Evolutionary conservation across 1,140 invertebrate species (phyloP), one percentile per base, ranked within the genome.

Genomic region (Cardiocondyla obscurior): DNA sequence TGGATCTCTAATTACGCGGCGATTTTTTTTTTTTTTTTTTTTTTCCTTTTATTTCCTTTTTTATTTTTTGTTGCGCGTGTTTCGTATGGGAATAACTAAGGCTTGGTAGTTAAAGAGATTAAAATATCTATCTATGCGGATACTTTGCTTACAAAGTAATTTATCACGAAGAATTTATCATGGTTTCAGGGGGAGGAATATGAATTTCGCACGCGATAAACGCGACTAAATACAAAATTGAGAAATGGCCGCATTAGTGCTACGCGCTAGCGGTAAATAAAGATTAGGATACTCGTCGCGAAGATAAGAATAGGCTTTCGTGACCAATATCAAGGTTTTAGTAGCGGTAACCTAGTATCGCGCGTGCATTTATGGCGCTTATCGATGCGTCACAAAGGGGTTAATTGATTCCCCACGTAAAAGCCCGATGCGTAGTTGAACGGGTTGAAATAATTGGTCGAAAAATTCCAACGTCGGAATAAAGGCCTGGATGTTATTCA

Each of bases 341-440:
- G 46, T 53, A 33, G 22, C 33, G 46, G 16, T 39, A 67, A 67
- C n/a, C 60, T 65, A 77, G 44, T 67, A 67, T 53, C 33, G 44
- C 39, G 39, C n/a, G 16, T 22, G 55, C 55, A 49, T 77, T 77
- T 77, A 51, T 39, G 46, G n/a, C 74, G 74, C 58, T 67, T 79
- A 79, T 79, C 74, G 60, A 53, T 25, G 46, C 60, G 33, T 51
- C 44, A 79, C 60, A 79, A 79, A 79, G 60, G 16, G 16, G 22
- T 79, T 79, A 67, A 79, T 79, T 67, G 46, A 79, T 79, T 79
- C 46, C 12, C 60, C n/a, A 19, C 42, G 60, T 79, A 79, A 79
- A 79, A 79, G 74, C 60, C 55, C 30, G 60, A 28, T 42, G 19
- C 42, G 14, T 62, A 65, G 36, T 79, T 67, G 46, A 79, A 7